phyloP scores from a whole-genome alignment of 2,888 invertebrate species.

The Epinotia brunnichana region DNA sequence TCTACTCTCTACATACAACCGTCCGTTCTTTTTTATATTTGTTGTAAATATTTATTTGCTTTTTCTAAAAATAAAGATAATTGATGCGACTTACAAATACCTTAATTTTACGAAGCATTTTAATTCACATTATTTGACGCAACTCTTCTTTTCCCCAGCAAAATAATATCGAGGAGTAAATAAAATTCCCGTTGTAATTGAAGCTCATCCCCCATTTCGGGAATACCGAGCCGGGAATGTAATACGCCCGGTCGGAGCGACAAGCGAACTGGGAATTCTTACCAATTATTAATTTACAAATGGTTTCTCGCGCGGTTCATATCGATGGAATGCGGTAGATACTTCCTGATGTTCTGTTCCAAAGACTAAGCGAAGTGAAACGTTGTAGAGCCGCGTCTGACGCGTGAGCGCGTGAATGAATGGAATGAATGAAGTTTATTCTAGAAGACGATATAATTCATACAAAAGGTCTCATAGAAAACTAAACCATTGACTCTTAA shows the following conservation, averaged over 20 bases:
- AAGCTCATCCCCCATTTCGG: conserved; percentile 17
- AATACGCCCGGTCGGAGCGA: conserved; percentile 1
- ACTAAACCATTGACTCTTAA: too few species aligned
- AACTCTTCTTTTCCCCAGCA: not conserved
- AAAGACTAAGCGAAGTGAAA: not conserved
- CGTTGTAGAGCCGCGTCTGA: not conserved
- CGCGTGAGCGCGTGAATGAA: not conserved
- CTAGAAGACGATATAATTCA: too few species aligned
- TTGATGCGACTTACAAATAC: too few species aligned
- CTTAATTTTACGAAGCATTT: not conserved
- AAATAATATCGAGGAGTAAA: conserved; percentile 10
- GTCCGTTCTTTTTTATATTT: too few species aligned
- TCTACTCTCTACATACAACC: too few species aligned
- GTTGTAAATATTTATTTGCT: too few species aligned
- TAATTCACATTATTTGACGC: not conserved
- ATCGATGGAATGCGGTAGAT: conserved; percentile 12
- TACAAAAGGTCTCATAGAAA: too few species aligned
- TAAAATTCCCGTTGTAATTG: conserved; percentile 24
- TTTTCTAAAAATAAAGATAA: too few species aligned
- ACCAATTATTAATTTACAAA: conserved; percentile 34
- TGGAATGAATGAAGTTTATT: too few species aligned
- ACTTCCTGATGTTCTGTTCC: not conserved
- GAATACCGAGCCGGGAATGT: conserved; percentile 22
- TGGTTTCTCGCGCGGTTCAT: conserved; percentile 19
- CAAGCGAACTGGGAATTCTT: conserved; percentile 13